Conservation (phyloP, 1,140 invertebrate genomes). For the Drosophila watanabei region DNA sequence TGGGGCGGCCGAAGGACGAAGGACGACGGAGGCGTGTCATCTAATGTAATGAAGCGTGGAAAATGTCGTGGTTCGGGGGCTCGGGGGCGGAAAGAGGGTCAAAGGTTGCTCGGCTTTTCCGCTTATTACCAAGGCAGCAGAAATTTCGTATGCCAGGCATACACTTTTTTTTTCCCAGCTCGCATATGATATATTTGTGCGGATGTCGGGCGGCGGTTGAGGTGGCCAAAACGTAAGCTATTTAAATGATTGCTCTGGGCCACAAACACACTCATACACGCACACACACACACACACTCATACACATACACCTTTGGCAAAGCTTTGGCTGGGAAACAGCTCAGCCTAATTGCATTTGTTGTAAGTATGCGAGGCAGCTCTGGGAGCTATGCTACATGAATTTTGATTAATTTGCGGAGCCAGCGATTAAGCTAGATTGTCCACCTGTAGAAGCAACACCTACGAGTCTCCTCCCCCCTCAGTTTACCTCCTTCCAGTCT, state of each 20-base stretch:
- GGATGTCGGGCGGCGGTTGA: slow-evolving; percentile 30
- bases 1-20: slow-evolving; percentile 6
- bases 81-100: slow-evolving; percentile 13
- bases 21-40: slow-evolving; percentile 50
- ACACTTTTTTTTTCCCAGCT: slow-evolving; percentile 6
- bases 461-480: neutral
- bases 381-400: slow-evolving; percentile 41
- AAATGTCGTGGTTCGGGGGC: slow-evolving; percentile 10
- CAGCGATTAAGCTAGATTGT: slow-evolving; percentile 40
- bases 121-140: slow-evolving; percentile 40
- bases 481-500: neutral
- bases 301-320: no score
- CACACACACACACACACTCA: neutral
- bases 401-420: slow-evolving; percentile 50
- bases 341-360: slow-evolving; percentile 51
- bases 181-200: slow-evolving; percentile 48
- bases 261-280: neutral
- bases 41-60: slow-evolving; percentile 63
- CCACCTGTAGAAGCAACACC: slow-evolving; percentile 32
- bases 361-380: slow-evolving; percentile 11
- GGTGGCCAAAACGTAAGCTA: slow-evolving; percentile 48
- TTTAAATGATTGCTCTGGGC: slow-evolving; percentile 55
- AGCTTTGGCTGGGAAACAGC: slow-evolving; percentile 16
- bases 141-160: slow-evolving; percentile 48
- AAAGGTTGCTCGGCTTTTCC: slow-evolving; percentile 36